phyloP scores from a whole-genome alignment of 2,888 invertebrate genomes.

The Papilio gigon region DNA sequence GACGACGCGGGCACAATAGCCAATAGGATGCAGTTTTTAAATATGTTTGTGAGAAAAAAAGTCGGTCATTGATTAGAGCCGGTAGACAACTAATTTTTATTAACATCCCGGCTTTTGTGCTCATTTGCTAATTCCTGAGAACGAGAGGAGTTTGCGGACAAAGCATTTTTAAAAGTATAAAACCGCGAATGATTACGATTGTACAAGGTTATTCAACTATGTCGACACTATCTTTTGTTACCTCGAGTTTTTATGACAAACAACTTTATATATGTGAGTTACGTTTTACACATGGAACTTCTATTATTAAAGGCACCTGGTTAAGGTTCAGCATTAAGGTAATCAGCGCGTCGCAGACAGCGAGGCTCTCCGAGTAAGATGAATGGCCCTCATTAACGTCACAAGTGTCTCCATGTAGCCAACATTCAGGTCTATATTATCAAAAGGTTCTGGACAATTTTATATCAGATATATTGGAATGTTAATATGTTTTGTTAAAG shows the following conservation, averaged over 20 bases:
- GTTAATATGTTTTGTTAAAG: no score
- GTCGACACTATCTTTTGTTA: slow-evolving; percentile 4
- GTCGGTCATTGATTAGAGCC: no score
- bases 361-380: not conserved
- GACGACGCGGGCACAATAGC: no score
- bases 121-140: no score
- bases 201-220: slow-evolving; percentile 10
- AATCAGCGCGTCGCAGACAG: not conserved
- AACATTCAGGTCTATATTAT: not conserved
- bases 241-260: slow-evolving; percentile 9
- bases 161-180: no score
- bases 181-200: no score
- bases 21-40: no score
- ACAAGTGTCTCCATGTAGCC: slow-evolving; percentile 1
- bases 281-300: not conserved
- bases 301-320: slow-evolving; percentile 12
- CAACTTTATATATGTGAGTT: no score
- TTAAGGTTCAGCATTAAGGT: slow-evolving; percentile 13
- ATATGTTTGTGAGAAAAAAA: no score
- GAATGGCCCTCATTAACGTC: not conserved
- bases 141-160: no score
- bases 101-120: no score
- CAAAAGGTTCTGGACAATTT: not conserved
- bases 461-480: not conserved
- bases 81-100: no score